Conservation (phyloP, 1,140 invertebrate species). For the Anastrepha ludens region DNA sequence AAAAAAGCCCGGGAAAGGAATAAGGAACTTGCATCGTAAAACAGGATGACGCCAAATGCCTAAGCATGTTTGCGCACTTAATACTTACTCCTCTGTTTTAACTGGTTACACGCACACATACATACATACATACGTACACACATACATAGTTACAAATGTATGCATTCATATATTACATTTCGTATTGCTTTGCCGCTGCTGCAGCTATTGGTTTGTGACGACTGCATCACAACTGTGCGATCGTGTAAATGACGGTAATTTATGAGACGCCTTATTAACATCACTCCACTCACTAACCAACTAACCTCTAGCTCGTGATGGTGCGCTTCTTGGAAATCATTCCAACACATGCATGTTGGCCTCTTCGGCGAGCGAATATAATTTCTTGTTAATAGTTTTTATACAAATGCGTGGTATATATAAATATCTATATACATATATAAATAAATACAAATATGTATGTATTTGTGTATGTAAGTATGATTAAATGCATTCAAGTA, state of each 20-base stretch:
- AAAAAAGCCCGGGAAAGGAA: background rate
- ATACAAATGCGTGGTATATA: background rate
- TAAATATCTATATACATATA: background rate
- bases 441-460: no score
- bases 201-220: background rate
- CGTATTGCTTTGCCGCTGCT: background rate
- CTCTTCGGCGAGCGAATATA: background rate
- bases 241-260: conserved; percentile 51
- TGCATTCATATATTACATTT: conserved; percentile 17
- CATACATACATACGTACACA: background rate
- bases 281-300: background rate
- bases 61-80: background rate
- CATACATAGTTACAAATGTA: background rate
- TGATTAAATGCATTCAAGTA: conserved; percentile 19
- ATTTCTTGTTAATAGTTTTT: conserved; percentile 42
- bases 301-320: background rate
- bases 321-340: conserved; percentile 40
- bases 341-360: conserved; percentile 8
- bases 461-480: background rate
- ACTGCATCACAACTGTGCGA: background rate
- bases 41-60: conserved; percentile 50
- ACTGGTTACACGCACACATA: background rate
- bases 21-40: background rate
- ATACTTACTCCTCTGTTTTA: background rate
- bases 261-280: conserved; percentile 53